Evolutionary conservation across 2,113 vertebrate genomes (phyloP).

Genomic region (Todiramphus saurophagus): DNA sequence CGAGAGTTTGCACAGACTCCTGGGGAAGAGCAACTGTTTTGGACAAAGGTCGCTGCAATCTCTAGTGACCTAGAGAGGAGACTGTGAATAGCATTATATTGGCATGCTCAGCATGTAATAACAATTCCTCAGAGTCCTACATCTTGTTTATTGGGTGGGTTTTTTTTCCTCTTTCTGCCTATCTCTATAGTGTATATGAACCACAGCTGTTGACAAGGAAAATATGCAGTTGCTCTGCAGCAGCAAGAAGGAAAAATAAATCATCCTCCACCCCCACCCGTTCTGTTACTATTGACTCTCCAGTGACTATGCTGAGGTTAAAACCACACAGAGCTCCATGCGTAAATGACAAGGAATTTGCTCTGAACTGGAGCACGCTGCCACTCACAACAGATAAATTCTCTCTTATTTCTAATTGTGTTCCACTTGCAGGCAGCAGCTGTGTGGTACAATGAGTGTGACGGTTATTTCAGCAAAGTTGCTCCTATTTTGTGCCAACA

Average conservation of each 20-base stretch:
- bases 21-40: conserved; percentile 11
- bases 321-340: not conserved
- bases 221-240: conserved; percentile 51
- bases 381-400: not conserved
- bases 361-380: not conserved
- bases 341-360: conserved; percentile 33
- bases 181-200: not conserved
- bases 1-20: not conserved
- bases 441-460: not conserved
- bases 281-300: conserved; percentile 45
- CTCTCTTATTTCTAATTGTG: not conserved
- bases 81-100: conserved; percentile 3
- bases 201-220: conserved; percentile 65
- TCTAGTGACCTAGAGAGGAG: conserved; percentile 30
- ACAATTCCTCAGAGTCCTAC: conserved; percentile 38
- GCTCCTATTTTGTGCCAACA: not conserved
- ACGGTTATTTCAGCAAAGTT: not conserved
- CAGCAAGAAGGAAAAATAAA: conserved; percentile 50
- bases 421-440: not conserved
- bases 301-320: conserved; percentile 6
- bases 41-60: conserved; percentile 26
- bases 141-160: conserved; percentile 19
- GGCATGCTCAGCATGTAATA: conserved; percentile 49
- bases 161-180: not conserved
- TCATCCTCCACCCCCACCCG: not conserved